Conservation (phyloP, 2,113 vertebrate genomes). For the Lates calcarifer region DNA sequence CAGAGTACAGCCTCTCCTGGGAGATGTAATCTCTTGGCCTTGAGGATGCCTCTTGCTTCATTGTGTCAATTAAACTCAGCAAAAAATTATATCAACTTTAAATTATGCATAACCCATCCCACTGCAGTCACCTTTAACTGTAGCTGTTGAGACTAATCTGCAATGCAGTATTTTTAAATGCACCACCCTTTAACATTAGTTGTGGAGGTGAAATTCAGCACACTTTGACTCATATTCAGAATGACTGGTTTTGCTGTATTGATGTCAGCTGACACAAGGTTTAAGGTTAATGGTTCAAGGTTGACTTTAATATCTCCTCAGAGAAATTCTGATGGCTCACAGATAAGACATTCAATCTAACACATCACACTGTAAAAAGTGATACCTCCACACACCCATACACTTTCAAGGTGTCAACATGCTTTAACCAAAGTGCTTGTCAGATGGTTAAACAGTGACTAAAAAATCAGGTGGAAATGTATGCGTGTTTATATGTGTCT, state of each 20-base stretch:
- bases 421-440: slow-evolving; percentile 5
- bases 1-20: slow-evolving; percentile 35
- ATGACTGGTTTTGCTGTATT: background rate
- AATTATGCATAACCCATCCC: slow-evolving; percentile 17
- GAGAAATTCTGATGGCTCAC: slow-evolving; percentile 11
- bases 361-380: slow-evolving; percentile 1
- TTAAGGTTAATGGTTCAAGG: slow-evolving; percentile 28
- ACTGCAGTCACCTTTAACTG: slow-evolving; percentile 27
- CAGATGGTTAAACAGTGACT: background rate
- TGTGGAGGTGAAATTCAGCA: background rate
- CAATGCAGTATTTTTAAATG: slow-evolving; percentile 25
- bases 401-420: background rate
- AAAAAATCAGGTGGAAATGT: background rate
- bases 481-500: background rate
- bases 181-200: background rate
- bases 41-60: slow-evolving; percentile 29
- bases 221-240: background rate
- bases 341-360: slow-evolving; percentile 23
- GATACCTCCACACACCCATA: background rate
- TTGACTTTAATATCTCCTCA: slow-evolving; percentile 1
- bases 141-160: slow-evolving; percentile 24
- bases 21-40: slow-evolving; percentile 55
- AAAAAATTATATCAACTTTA: slow-evolving; percentile 22
- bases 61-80: slow-evolving; percentile 39
- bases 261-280: background rate